Base-by-base conservation (phyloP, 2,797 vertebrate genomes). In the Setipinna tenuifilis region DNA sequence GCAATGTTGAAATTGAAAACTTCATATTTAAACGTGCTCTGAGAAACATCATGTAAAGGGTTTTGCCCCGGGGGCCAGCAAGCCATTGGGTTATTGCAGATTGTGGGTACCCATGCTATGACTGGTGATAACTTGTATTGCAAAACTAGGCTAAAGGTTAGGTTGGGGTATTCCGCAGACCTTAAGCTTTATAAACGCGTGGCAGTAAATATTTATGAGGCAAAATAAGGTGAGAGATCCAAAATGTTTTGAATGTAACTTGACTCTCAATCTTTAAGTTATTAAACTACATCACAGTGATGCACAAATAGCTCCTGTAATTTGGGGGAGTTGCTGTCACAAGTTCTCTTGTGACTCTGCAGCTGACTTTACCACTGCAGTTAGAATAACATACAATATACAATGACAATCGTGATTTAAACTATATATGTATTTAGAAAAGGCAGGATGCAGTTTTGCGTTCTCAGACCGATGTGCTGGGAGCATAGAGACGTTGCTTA, bases 81-180 rank as follows among this genome's bases (percentile, higher is more conserved):
- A 41, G 35, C 50, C 50, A 41, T 41, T 41, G 5, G 2, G 50
- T 54, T 54, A 54, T 54, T 54, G 50, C 31, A 65, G 23, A 25
- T 2, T 25, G n/a, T 5, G 0, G 21, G 11, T 6, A 16, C 14
- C 0, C 14, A 54, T 54, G 50, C 50, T 54, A 31, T 35, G 65
- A 28, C 28, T 71, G 65, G 25, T 71, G 65, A 35, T 31, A 41
- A 19, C 14, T 41, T 44, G 31, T 17, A 19, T 71, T 78, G 35
- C 71, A 78, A 78, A 85, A 87, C 58, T 57, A 58, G 83, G 86
- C 59, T 3, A 90, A 90, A 86, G 89, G 85, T 90, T 84, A 88
- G 17, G 41, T 41, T 78, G 65, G 10, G 19, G 35, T 21, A 21
- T 17, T 75, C 16, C 31, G 68, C 35, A 16, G 2, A 78, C 31